Evolutionary conservation across 2,797 vertebrate genomes (phyloP).

Genomic region (Mastacembelus armatus): DNA sequence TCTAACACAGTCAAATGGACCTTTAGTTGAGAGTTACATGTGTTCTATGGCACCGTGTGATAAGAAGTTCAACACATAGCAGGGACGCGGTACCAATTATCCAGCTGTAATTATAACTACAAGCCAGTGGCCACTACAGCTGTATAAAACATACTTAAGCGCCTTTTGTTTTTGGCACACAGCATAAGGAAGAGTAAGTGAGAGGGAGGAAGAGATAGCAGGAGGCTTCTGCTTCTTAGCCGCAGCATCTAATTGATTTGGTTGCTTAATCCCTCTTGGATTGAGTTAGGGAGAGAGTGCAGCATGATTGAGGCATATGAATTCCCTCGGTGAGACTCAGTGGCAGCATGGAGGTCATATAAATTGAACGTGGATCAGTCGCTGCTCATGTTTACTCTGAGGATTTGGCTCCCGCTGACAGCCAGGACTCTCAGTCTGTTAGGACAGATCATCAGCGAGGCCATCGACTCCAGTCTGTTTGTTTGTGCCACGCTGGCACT

Average conservation of each 20-base stretch:
- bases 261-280: constrained; percentile 80
- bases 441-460: constrained; percentile 59
- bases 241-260: constrained; percentile 80
- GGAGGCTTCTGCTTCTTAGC: constrained; percentile 66
- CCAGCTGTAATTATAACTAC: constrained; percentile 45
- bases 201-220: constrained; percentile 47
- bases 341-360: constrained; percentile 73
- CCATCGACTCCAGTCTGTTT: constrained; percentile 58
- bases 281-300: constrained; percentile 66
- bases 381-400: constrained; percentile 67
- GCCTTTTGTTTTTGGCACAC: constrained; percentile 55
- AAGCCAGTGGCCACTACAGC: constrained; percentile 42
- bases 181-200: constrained; percentile 37
- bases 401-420: constrained; percentile 67
- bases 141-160: constrained; percentile 50
- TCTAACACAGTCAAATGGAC: constrained; percentile 59
- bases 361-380: constrained; percentile 73
- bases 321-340: constrained; percentile 60
- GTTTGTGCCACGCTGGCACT: constrained; percentile 36
- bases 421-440: constrained; percentile 55
- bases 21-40: constrained; percentile 24
- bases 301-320: constrained; percentile 70
- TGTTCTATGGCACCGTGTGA: constrained; percentile 2
- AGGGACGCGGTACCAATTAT: constrained; percentile 45
- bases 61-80: constrained; percentile 1